A percentile compares a stretch with the other conserved stretches of the same genome.
These are phyloP conservation scores for Cacoxenus indagator DNA, from an alignment of 2,888 invertebrate genomes.

Conservation along the genomic window DNA sequence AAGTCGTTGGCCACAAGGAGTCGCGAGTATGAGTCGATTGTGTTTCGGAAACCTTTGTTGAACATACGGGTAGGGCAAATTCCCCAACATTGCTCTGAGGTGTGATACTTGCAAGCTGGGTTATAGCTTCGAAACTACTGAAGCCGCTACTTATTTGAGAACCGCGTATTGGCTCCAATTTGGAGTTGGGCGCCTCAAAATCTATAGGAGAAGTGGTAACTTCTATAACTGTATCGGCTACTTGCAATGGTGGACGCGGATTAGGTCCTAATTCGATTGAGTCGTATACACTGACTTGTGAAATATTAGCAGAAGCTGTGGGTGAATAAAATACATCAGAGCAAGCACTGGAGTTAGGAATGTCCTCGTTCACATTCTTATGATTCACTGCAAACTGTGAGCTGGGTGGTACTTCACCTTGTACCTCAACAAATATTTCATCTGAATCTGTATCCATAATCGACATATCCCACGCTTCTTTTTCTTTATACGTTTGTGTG, in stretches of 20 bases:
- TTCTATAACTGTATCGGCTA: not conserved
- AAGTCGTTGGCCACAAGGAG: not conserved
- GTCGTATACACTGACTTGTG: slow-evolving; percentile 24
- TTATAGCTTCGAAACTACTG: slow-evolving; percentile 41
- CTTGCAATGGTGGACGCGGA: not conserved
- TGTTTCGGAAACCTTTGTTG: slow-evolving; percentile 58
- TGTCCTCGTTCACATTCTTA: too few species aligned
- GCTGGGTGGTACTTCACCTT: too few species aligned
- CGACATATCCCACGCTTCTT: not conserved
- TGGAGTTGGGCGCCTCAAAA: slow-evolving; percentile 22
- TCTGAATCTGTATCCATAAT: slow-evolving; percentile 31
- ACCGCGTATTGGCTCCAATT: not conserved
- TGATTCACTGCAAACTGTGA: too few species aligned
- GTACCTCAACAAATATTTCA: slow-evolving; percentile 45
- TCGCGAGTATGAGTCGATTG: slow-evolving; percentile 35
- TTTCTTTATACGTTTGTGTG: too few species aligned
- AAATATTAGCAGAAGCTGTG: slow-evolving; percentile 44
- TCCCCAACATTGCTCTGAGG: slow-evolving; percentile 41
- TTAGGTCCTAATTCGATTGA: not conserved
- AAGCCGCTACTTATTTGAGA: slow-evolving; percentile 45
- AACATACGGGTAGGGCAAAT: slow-evolving; percentile 59
- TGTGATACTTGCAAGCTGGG: slow-evolving; percentile 23
- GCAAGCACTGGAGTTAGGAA: slow-evolving; percentile 28
- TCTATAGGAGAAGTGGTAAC: not conserved
- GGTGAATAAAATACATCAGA: slow-evolving; percentile 53